Evolutionary conservation across 2,888 invertebrate species (phyloP), one percentile per base, ranked within the genome.

Genomic region (Chromoteleia sp.): DNA sequence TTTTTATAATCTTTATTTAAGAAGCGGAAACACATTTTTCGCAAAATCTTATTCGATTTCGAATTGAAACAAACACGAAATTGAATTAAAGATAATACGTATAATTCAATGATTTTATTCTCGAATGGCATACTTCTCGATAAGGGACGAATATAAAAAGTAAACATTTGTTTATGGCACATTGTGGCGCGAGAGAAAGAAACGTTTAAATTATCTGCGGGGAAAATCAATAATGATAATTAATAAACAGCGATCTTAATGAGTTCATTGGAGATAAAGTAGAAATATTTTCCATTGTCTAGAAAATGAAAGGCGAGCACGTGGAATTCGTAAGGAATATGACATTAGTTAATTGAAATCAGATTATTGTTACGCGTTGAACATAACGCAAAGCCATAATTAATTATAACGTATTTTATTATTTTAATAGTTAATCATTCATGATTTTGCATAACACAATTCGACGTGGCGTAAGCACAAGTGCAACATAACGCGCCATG

Each of bases 191-290:
- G 3, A 14, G 6, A 10, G 17, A 15, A n/a, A n/a, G n/a, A n/a
- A n/a, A n/a, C n/a, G n/a, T n/a, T n/a, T n/a, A 39, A 29, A 17
- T 41, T 45, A 68, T 68, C 33, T 41, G 8, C 15, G n/a, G n/a
- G 17, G 48, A 70, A 48, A 58, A 71, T 59, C 70, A 71, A 71
- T 71, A 59, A 71, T 59, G 33, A 71, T 59, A 50, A 71, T 71
- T 59, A 71, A 71, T 71, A 59, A 58, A 58, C 12, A 25, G 59
- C 14, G 54, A 48, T 30, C 14, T 56, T 56, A 70, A 70, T 45
- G 56, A 70, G 56, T 70, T 10, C 21, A 56, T 33, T 56, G 14
- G 45, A 56, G 48, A 25, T 59, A 50, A 50, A 7, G 59, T 6
- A 58, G 50, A 70, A 58, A 59, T 59, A 71, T 59, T 59, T 50